A percentile compares a stretch with the other conserved stretches of the same genome.
phyloP scores from a whole-genome alignment of 2,888 invertebrate species.

The Polymixis flavicincta region DNA sequence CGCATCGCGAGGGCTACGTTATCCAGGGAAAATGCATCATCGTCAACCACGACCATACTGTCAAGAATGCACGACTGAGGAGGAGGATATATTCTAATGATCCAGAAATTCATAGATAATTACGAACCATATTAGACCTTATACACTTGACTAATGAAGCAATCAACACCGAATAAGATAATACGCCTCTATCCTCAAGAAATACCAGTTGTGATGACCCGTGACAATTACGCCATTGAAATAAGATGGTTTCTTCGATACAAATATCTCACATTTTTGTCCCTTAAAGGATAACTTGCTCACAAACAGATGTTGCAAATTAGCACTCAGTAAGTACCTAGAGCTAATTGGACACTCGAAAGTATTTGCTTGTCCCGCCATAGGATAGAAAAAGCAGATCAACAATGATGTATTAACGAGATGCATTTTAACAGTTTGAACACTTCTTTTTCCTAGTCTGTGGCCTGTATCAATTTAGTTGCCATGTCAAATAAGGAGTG shows the following conservation, averaged over 20 bases:
- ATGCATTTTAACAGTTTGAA: conserved; percentile 9
- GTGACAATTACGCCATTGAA: conserved; percentile 30
- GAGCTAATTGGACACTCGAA: conserved; percentile 39
- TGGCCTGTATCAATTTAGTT: conserved; percentile 19
- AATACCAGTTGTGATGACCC: background rate
- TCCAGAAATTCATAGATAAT: too few species aligned
- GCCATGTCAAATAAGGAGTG: conserved; percentile 14
- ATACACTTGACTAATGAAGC: background rate
- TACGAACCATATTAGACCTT: background rate
- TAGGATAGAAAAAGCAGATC: background rate
- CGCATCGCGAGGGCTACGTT: too few species aligned
- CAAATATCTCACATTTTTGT: conserved; percentile 31
- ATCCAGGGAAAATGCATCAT: too few species aligned
- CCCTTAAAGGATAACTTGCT: conserved; percentile 36
- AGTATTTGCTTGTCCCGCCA: conserved; percentile 8
- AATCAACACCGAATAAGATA: conserved; percentile 5
- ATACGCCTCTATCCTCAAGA: background rate
- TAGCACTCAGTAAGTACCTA: conserved; percentile 26
- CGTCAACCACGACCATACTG: too few species aligned
- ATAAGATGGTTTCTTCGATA: conserved; percentile 27
- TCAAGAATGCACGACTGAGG: too few species aligned
- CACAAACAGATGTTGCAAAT: conserved; percentile 40
- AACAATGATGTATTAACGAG: conserved; percentile 13
- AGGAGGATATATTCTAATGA: too few species aligned
- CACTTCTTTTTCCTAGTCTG: conserved; percentile 28